A percentile compares a stretch with the other conserved stretches of the same genome.
Conservation (phyloP, 2,113 vertebrate species). For the Peromyscus californicus region DNA sequence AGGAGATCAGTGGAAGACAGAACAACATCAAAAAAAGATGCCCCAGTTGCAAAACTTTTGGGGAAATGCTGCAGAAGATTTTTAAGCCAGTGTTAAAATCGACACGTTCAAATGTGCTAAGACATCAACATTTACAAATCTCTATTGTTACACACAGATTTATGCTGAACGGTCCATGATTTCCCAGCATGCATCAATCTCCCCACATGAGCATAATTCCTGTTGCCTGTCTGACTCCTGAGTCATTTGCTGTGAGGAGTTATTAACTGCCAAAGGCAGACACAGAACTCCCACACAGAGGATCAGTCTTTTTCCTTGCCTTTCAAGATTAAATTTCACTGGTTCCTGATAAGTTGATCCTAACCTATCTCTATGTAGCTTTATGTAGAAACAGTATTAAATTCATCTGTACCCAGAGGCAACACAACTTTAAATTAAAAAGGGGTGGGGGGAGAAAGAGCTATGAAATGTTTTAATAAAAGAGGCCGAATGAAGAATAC, state of each 20-base stretch:
- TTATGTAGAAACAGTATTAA: not conserved
- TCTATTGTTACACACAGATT: not conserved
- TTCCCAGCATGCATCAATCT: not conserved
- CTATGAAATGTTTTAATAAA: not conserved
- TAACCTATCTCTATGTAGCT: conserved; percentile 17
- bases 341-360: not conserved
- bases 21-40: accelerated
- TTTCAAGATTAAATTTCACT: conserved; percentile 50
- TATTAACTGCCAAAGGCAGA: not conserved
- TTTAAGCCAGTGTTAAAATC: conserved; percentile 2
- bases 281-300: not conserved
- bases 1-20: not conserved
- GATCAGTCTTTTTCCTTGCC: not conserved
- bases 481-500: not conserved
- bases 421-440: not conserved
- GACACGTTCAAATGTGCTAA: not conserved
- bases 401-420: conserved; percentile 5
- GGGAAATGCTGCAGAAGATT: not conserved
- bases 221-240: not conserved
- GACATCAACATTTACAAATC: not conserved
- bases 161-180: not conserved
- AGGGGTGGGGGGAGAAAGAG: not conserved
- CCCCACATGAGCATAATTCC: not conserved
- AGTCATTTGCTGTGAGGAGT: not conserved
- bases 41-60: not conserved